These are phyloP conservation scores for Lordiphosa mommai DNA, from an alignment of 1,140 invertebrate genomes.

Conservation along the genomic window DNA sequence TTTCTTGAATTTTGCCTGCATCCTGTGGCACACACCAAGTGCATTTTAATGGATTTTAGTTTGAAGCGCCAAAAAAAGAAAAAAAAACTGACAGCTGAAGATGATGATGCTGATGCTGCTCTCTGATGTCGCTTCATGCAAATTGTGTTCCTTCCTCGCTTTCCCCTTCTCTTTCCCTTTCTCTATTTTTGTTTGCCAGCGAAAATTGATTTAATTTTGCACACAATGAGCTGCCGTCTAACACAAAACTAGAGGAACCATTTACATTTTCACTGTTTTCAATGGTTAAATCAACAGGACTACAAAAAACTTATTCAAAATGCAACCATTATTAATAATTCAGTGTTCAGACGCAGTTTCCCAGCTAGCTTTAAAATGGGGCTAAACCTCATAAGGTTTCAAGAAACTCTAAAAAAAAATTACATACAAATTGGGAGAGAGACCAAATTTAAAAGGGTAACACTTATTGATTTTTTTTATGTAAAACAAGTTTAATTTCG, in stretches of 20 bases:
- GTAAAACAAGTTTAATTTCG: no score
- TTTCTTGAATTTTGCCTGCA: constrained; percentile 16
- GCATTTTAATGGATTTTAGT: constrained; percentile 60
- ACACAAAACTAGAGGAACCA: not conserved
- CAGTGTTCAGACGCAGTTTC: no score
- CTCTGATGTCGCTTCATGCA: constrained; percentile 14
- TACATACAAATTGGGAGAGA: no score
- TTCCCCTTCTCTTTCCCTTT: not conserved
- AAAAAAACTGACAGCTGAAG: constrained; percentile 5
- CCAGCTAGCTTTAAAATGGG: no score
- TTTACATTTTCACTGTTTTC: not conserved
- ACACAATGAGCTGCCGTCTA: constrained; percentile 9
- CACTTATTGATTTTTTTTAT: no score
- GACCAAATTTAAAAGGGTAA: no score
- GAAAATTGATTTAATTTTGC: constrained; percentile 44
- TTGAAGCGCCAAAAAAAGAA: constrained; percentile 7
- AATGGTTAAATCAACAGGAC: no score
- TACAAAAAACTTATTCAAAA: no score
- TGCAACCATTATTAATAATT: no score
- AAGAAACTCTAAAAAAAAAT: no score
- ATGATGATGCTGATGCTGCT: constrained; percentile 4
- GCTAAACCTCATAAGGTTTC: no score
- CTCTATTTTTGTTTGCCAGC: constrained; percentile 10
- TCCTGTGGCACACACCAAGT: constrained; percentile 41
- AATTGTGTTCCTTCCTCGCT: constrained; percentile 15